Percentiles rank a stretch among this genome's conserved stretches.
Evolutionary conservation across 2,888 invertebrate genomes (phyloP).

Genomic region (Ophion ventricosus): DNA sequence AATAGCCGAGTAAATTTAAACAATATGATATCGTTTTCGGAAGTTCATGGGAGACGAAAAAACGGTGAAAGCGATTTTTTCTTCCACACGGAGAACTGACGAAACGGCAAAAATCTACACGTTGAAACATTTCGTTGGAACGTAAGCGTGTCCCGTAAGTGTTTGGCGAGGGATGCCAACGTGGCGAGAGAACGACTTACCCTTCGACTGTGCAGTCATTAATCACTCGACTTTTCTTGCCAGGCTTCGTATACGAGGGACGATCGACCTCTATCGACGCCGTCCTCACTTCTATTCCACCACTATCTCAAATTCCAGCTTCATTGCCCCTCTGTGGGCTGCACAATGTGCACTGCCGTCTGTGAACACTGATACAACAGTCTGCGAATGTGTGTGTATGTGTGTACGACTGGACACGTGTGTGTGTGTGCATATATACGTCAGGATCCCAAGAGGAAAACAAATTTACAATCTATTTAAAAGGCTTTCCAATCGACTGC

Average conservation of each 20-base stretch:
- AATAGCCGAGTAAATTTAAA: background rate
- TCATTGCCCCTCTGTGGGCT: slow-evolving; percentile 69
- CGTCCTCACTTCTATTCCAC: slow-evolving; percentile 61
- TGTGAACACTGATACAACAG: slow-evolving; percentile 59
- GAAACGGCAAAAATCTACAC: slow-evolving; percentile 51
- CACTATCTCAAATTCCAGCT: slow-evolving; percentile 71
- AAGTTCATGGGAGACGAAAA: background rate
- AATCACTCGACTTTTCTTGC: slow-evolving; percentile 75
- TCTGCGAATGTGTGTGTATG: slow-evolving; percentile 20
- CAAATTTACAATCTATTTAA: slow-evolving; percentile 79
- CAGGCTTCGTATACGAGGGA: slow-evolving; percentile 61
- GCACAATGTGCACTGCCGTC: slow-evolving; percentile 60
- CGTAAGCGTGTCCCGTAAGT: slow-evolving; percentile 64
- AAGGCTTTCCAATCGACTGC: slow-evolving; percentile 76
- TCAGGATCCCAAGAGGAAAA: slow-evolving; percentile 65
- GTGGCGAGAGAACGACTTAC: slow-evolving; percentile 74
- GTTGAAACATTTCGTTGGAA: slow-evolving; percentile 51
- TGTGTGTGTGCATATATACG: slow-evolving; percentile 12
- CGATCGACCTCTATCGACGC: slow-evolving; percentile 62
- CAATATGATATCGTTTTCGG: slow-evolving; percentile 9
- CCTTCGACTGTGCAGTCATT: slow-evolving; percentile 77
- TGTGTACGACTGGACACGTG: background rate
- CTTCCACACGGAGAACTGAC: slow-evolving; percentile 26
- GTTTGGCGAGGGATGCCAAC: slow-evolving; percentile 64
- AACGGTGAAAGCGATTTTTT: background rate